These are phyloP conservation scores for Phyllotreta cruciferae DNA, from an alignment of 2,888 invertebrate species.

Conservation along the genomic window DNA sequence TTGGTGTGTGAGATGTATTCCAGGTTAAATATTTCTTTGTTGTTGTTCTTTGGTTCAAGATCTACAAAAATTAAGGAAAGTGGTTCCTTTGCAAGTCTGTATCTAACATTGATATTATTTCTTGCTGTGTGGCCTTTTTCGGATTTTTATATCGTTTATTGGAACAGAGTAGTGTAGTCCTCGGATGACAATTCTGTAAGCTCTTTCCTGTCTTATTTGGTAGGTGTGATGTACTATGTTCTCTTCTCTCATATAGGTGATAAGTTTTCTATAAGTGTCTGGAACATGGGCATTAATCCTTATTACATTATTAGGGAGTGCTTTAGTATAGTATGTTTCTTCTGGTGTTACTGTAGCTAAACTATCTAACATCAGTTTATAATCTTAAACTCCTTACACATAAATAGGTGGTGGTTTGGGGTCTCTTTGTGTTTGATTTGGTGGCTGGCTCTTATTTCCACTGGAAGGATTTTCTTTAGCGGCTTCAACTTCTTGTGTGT, in stretches of 20 bases:
- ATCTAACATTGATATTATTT: neutral
- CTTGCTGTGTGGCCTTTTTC: neutral
- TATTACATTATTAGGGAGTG: constrained; percentile 10
- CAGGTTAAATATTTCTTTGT: no score
- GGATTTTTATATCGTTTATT: constrained; percentile 7
- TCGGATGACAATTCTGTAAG: constrained; percentile 7
- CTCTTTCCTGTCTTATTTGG: constrained; percentile 2
- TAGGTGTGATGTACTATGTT: constrained; percentile 1
- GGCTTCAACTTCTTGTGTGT: no score
- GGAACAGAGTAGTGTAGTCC: constrained; percentile 10
- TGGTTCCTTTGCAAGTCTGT: constrained; percentile 1
- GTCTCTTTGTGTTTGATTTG: no score
- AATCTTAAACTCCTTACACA: constrained; percentile 12
- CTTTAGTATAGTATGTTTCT: constrained; percentile 6
- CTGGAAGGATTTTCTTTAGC: no score
- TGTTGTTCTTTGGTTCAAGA: no score
- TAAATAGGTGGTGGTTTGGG: no score
- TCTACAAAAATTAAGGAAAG: neutral
- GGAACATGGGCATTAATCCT: constrained; percentile 1
- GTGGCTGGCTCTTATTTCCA: no score
- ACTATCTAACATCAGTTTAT: constrained; percentile 8
- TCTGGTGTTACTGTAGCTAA: constrained; percentile 1
- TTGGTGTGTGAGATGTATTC: no score
- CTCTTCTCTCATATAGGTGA: neutral
- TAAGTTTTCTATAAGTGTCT: constrained; percentile 2